Base-by-base conservation (phyloP, 2,113 vertebrate species). In the Aldabrachelys gigantea region DNA sequence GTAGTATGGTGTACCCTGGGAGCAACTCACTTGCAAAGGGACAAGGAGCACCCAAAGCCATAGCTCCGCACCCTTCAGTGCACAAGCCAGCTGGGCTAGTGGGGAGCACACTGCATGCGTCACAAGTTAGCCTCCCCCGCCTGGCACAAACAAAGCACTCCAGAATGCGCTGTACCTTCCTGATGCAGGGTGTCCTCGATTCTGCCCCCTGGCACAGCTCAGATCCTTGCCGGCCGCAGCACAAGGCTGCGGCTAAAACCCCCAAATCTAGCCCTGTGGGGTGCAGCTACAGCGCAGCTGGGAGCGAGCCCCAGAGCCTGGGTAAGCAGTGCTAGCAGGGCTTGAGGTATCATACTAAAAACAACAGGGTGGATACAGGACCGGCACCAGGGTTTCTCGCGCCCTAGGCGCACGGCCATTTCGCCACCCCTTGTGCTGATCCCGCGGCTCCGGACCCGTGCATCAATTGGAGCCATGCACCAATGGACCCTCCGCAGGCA, bases 81-180 rank as follows among this genome's bases (percentile, higher is more conserved):
- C 52, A 6, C 14, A 72, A 72, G 65, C 76, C 31, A 69, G 44
- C 72, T 80, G 80, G 54, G 44, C 24, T 44, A 44, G 41, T 8
- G 25, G 75, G 38, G 75, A 47, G 12, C 12, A 38, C 19, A 5
- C 8, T 38, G 35, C n/a, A 38, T 19, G 65, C 5, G n/a, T 38
- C 8, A n/a, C 65, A 38, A 10, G 4, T 72, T n/a, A 59, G 3
- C 4, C 24, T 13, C 22, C 14, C 5, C 10, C 13, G 5, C 31
- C 44, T 5, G 3, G 25, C 27, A 7, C 80, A 65, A 59, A 29
- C 57, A 25, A 10, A 80, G 47, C n/a, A 47, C 1, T 6, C 35
- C 31, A 10, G 1, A 72, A 47, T 24, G 17, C 41, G 31, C 21
- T 4, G 22, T 0, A 1, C 35, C 59, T 8, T 72, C 38, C 1